Percentiles rank a stretch among this genome's conserved stretches.
These are phyloP conservation scores for Dendrocincla tyrannina DNA, from an alignment of 2,797 vertebrate genomes.

Conservation along the genomic window DNA sequence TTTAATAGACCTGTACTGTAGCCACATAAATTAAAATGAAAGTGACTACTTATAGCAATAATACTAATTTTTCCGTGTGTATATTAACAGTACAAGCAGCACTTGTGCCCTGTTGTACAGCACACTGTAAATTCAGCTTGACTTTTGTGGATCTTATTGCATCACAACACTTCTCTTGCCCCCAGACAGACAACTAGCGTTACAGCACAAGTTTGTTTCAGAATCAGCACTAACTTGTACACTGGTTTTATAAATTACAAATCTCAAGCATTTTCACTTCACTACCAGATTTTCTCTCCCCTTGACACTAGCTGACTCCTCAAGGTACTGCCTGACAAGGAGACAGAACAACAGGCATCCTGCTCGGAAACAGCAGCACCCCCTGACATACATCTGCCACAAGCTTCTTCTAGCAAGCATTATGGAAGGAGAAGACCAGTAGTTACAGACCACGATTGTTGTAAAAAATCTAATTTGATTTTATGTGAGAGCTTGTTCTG, in stretches of 20 bases:
- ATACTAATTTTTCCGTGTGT: background rate
- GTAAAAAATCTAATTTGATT: background rate
- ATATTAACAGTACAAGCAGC: background rate
- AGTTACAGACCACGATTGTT: background rate
- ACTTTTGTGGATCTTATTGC: background rate
- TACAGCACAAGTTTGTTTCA: background rate
- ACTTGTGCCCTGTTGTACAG: background rate
- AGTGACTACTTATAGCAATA: conserved; percentile 6
- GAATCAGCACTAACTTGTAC: background rate
- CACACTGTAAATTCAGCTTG: background rate
- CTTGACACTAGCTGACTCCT: background rate
- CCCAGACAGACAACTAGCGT: background rate
- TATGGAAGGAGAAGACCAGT: background rate
- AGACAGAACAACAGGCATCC: background rate
- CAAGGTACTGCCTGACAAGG: background rate
- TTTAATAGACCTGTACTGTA: background rate
- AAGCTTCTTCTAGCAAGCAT: background rate
- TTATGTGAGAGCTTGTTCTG: background rate
- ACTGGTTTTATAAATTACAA: background rate
- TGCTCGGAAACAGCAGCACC: background rate
- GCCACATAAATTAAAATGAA: conserved; percentile 1
- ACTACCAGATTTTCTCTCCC: background rate
- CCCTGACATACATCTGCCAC: background rate
- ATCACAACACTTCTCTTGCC: background rate
- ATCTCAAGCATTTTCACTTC: background rate